Conservation (phyloP, 2,888 invertebrate species). For the Ptychoptera albimana region DNA sequence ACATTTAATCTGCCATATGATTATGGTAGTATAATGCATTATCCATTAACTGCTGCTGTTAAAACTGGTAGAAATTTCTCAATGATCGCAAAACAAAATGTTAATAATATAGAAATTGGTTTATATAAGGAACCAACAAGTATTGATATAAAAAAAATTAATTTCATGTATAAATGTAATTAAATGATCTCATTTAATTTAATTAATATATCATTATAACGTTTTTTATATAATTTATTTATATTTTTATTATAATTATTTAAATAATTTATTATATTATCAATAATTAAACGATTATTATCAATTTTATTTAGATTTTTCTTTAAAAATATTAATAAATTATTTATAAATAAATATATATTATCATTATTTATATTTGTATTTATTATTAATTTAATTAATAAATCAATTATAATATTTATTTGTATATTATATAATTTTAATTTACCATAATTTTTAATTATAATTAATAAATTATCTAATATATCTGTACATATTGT, state of each 20-base stretch:
- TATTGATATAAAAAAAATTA: no score
- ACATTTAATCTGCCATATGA: conserved; percentile 13
- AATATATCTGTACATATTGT: conserved; percentile 59
- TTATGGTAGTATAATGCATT: conserved; percentile 14
- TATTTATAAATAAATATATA: conserved; percentile 52
- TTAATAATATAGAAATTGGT: background rate
- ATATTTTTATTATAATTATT: no score
- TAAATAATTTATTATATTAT: no score
- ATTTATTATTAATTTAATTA: conserved; percentile 46
- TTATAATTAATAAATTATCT: conserved; percentile 53
- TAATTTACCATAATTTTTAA: conserved; percentile 51
- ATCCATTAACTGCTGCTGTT: conserved; percentile 11
- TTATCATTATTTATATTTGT: conserved; percentile 44
- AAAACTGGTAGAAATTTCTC: conserved; percentile 10
- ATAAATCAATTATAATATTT: conserved; percentile 55
- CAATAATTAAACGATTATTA: no score
- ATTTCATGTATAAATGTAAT: no score
- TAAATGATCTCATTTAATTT: no score
- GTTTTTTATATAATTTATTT: no score
- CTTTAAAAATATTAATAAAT: conserved; percentile 36
- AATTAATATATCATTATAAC: no score
- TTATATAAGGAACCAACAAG: background rate
- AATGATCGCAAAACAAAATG: conserved; percentile 9
- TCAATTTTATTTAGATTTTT: no score
- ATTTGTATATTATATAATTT: conserved; percentile 53